Conservation (phyloP, 2,888 invertebrate genomes). For the Antheraea yamamai region DNA sequence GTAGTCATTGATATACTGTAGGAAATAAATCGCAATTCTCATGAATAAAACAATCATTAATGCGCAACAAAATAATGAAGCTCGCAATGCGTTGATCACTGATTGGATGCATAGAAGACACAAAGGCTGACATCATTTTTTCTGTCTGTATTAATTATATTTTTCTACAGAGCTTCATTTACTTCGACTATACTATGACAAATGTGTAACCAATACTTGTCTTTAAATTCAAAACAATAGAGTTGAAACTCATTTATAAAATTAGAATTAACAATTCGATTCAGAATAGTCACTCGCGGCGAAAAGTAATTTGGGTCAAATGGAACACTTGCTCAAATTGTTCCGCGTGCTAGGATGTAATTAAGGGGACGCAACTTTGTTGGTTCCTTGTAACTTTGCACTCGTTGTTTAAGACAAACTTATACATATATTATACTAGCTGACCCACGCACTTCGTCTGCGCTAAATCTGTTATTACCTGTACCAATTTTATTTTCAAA, state of each 20-base stretch:
- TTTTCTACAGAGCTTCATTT: slow-evolving; percentile 23
- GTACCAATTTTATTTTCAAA: too few species aligned
- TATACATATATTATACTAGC: too few species aligned
- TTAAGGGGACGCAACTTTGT: slow-evolving; percentile 37
- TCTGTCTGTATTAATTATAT: slow-evolving; percentile 27
- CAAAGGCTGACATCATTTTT: slow-evolving; percentile 25
- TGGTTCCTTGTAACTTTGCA: neutral
- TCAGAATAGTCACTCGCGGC: slow-evolving; percentile 28
- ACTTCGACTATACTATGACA: slow-evolving; percentile 14
- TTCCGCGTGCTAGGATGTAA: slow-evolving; percentile 39
- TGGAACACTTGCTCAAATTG: slow-evolving; percentile 40
- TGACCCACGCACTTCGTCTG: too few species aligned
- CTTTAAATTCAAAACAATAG: neutral
- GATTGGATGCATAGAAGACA: slow-evolving; percentile 5
- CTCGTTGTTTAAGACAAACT: neutral
- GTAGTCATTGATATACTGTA: neutral
- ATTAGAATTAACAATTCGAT: slow-evolving; percentile 31
- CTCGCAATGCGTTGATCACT: neutral
- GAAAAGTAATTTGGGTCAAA: slow-evolving; percentile 53
- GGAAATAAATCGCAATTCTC: neutral
- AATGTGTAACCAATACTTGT: neutral
- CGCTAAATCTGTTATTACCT: too few species aligned
- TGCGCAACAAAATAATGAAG: slow-evolving; percentile 4
- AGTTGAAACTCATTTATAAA: slow-evolving; percentile 18
- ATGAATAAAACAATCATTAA: neutral